phyloP scores from a whole-genome alignment of 2,888 invertebrate genomes.

The Lithophane semibrunnea region DNA sequence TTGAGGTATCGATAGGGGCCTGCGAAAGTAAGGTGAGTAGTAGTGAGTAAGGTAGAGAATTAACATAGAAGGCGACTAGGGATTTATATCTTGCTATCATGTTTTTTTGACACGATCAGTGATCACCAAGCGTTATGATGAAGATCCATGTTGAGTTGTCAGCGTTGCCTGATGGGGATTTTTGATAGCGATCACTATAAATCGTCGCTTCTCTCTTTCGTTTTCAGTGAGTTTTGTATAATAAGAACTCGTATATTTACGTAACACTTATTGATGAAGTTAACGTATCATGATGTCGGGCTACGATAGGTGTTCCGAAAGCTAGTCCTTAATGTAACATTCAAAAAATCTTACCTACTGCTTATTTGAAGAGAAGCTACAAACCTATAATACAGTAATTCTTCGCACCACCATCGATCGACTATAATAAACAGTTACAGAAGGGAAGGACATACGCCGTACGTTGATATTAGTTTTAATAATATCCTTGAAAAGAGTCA shows the following conservation, averaged over 20 bases:
- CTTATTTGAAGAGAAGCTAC: not conserved
- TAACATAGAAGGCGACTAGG: too few species aligned
- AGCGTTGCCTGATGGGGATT: not conserved
- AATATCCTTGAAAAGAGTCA: not conserved
- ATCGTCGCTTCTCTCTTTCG: not conserved
- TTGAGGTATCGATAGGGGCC: conserved; percentile 83
- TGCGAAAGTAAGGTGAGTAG: conserved; percentile 67
- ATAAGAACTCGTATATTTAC: too few species aligned
- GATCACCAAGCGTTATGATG: not conserved
- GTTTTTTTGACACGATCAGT: not conserved
- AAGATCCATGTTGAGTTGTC: not conserved
- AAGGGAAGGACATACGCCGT: conserved; percentile 19
- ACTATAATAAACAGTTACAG: conserved; percentile 4
- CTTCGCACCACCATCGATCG: not conserved
- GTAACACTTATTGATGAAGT: not conserved
- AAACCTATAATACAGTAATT: not conserved
- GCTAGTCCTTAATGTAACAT: not conserved
- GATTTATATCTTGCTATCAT: not conserved
- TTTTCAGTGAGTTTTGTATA: not conserved
- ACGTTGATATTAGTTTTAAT: not conserved
- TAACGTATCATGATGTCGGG: not conserved
- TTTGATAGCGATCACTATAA: too few species aligned
- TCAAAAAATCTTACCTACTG: not conserved
- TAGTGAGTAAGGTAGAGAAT: not conserved
- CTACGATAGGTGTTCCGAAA: not conserved